phyloP scores from a whole-genome alignment of 2,113 vertebrate species.

The Urocolius indicus region DNA sequence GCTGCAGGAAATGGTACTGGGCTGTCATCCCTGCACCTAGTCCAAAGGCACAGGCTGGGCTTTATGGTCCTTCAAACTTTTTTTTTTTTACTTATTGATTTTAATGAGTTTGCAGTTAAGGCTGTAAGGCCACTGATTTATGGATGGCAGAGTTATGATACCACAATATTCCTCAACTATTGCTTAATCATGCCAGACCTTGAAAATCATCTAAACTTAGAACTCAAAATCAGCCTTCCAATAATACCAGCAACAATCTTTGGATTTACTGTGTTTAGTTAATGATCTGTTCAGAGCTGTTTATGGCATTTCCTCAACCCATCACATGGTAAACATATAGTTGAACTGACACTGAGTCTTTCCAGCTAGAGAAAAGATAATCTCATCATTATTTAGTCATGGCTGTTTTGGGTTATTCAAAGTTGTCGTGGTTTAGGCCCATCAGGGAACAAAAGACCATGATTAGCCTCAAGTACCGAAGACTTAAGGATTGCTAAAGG shows the following conservation, averaged over 20 bases:
- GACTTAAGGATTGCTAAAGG: too few species aligned
- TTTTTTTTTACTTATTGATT: background rate
- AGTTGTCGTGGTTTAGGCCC: too few species aligned
- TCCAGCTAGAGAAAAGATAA: background rate
- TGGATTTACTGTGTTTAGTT: background rate
- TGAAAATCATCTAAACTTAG: background rate
- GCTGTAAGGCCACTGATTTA: background rate
- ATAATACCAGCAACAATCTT: background rate
- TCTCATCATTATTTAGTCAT: background rate
- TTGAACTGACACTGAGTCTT: background rate
- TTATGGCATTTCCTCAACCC: background rate
- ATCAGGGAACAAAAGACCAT: too few species aligned
- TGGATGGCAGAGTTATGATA: background rate
- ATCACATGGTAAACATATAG: background rate
- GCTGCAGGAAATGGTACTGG: accelerated
- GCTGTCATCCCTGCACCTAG: accelerated
- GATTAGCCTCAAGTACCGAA: too few species aligned
- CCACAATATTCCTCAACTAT: background rate
- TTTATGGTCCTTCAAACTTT: background rate
- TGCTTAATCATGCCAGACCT: background rate
- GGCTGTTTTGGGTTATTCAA: background rate
- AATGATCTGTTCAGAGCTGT: background rate
- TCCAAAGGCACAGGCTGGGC: background rate
- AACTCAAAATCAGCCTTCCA: background rate
- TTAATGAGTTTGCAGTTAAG: background rate